Conservation (phyloP, 2,113 vertebrate genomes). For the Leuciscus idus region DNA sequence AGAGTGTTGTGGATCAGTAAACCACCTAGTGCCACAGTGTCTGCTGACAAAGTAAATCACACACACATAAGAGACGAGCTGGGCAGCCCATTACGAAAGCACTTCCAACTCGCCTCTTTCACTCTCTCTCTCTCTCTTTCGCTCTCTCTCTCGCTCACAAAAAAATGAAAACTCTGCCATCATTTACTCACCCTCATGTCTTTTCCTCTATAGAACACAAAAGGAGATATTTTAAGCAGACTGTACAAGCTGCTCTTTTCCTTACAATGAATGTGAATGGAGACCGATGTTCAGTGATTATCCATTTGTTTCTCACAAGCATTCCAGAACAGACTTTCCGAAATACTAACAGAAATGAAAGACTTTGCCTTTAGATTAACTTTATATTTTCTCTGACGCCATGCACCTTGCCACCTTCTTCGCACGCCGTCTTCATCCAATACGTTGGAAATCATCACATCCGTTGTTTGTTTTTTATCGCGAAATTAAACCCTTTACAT, state of each 20-base stretch:
- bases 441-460: too few species aligned
- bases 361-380: too few species aligned
- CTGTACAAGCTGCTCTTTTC: neutral
- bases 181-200: neutral
- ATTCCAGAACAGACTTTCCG: too few species aligned
- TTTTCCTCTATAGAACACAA: neutral
- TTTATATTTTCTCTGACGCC: too few species aligned
- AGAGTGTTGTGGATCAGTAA: constrained; percentile 51
- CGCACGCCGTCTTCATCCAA: too few species aligned
- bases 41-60: constrained; percentile 55
- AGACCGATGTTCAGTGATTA: neutral
- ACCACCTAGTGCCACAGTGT: constrained; percentile 51
- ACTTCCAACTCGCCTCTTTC: neutral
- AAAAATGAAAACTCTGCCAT: neutral
- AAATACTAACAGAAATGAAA: too few species aligned
- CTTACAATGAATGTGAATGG: neutral
- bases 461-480: too few species aligned
- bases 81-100: constrained; percentile 44
- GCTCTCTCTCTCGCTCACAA: neutral
- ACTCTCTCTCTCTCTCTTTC: neutral
- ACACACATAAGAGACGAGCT: constrained; percentile 51
- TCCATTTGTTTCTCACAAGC: neutral
- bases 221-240: neutral
- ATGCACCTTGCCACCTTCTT: too few species aligned
- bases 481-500: too few species aligned